Evolutionary conservation across 2,797 vertebrate species (phyloP).

Genomic region (Micropoecilia bifurca): DNA sequence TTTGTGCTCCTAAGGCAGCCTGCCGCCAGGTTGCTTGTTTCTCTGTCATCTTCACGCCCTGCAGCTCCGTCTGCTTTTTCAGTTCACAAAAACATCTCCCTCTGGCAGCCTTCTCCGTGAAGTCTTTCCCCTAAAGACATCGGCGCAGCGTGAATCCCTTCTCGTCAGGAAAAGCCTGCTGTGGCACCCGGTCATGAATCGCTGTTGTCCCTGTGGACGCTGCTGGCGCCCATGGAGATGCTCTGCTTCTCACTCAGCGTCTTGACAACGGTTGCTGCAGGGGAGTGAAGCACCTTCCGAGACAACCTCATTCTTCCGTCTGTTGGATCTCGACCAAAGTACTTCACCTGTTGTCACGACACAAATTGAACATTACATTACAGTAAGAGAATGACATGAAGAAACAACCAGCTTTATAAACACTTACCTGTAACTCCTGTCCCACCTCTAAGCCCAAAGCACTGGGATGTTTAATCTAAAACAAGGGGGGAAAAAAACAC

Average conservation of each 20-base stretch:
- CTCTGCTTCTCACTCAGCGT: slow-evolving; percentile 89
- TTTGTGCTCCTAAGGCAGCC: not conserved
- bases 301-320: slow-evolving; percentile 98
- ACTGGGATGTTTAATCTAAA: slow-evolving; percentile 93
- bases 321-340: slow-evolving; percentile 95
- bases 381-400: slow-evolving; percentile 6
- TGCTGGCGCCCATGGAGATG: slow-evolving; percentile 84
- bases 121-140: not conserved
- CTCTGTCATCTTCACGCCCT: not conserved
- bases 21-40: not conserved
- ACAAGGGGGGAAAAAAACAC: slow-evolving; percentile 28
- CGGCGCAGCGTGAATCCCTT: slow-evolving; percentile 8
- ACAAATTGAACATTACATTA: slow-evolving; percentile 14
- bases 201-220: slow-evolving; percentile 8
- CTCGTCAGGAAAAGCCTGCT: not conserved
- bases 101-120: not conserved
- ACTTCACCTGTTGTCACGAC: slow-evolving; percentile 88
- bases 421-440: slow-evolving; percentile 94
- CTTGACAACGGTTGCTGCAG: slow-evolving; percentile 83
- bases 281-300: slow-evolving; percentile 93
- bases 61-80: slow-evolving; percentile 2
- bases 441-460: slow-evolving; percentile 95
- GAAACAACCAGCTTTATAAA: not conserved
- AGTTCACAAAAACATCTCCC: slow-evolving; percentile 12
- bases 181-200: slow-evolving; percentile 49